phyloP scores from a whole-genome alignment of 2,888 invertebrate species.

The Oscheius sp. region DNA sequence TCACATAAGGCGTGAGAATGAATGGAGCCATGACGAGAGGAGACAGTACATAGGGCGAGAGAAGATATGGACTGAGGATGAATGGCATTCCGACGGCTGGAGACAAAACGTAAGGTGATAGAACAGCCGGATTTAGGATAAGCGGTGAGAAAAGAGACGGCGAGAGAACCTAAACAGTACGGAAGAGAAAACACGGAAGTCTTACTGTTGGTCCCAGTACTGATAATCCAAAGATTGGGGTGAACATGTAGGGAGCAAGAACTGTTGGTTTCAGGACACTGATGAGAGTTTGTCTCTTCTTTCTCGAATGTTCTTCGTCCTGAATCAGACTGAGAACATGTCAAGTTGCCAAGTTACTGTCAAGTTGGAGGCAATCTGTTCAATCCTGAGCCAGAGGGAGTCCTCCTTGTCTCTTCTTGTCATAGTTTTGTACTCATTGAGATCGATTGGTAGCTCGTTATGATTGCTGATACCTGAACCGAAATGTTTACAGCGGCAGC shows the following conservation, averaged over 20 bases:
- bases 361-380: constrained; percentile 53
- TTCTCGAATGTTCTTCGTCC: constrained; percentile 19
- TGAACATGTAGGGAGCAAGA: constrained; percentile 66
- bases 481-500: background rate
- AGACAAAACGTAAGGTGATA: constrained; percentile 61
- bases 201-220: constrained; percentile 55
- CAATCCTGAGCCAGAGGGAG: constrained; percentile 55
- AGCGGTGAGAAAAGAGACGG: constrained; percentile 69
- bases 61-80: constrained; percentile 56
- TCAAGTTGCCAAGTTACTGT: constrained; percentile 37
- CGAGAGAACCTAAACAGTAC: constrained; percentile 47
- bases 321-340: background rate
- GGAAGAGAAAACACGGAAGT: background rate
- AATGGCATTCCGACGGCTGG: constrained; percentile 43
- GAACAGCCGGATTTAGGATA: constrained; percentile 38
- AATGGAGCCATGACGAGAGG: constrained; percentile 63
- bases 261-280: constrained; percentile 39
- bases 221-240: constrained; percentile 55
- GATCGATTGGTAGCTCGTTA: constrained; percentile 38
- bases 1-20: constrained; percentile 59
- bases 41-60: constrained; percentile 65
- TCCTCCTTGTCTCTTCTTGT: constrained; percentile 44
- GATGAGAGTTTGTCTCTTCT: constrained; percentile 13
- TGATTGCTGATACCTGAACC: constrained; percentile 46
- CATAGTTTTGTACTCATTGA: constrained; percentile 42